Percentiles rank a stretch among this genome's conserved stretches.
Conservation (phyloP, 2,113 vertebrate genomes). For the Chaenocephalus aceratus region DNA sequence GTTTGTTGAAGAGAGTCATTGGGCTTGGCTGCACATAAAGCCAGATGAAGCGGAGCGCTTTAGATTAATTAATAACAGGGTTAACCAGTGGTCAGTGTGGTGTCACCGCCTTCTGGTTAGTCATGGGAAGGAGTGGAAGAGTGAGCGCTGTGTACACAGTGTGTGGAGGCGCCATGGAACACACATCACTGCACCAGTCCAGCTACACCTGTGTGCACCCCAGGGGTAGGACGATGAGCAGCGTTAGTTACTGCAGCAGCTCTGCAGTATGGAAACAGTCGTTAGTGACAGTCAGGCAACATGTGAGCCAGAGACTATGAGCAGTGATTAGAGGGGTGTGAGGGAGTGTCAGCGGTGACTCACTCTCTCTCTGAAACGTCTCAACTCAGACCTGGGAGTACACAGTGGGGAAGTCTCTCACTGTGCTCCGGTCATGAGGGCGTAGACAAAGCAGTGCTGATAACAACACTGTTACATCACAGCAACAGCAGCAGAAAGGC, state of each 20-base stretch:
- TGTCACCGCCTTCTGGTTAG: conserved; percentile 39
- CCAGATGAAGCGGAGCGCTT: background rate
- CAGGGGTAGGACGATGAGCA: background rate
- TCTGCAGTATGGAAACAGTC: background rate
- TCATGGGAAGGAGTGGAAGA: conserved; percentile 46
- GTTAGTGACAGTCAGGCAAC: background rate
- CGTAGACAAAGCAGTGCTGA: no score
- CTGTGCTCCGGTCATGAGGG: no score
- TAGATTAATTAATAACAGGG: conserved; percentile 50
- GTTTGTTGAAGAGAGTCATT: no score
- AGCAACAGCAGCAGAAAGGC: no score
- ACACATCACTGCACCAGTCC: conserved; percentile 1
- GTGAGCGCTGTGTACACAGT: conserved; percentile 49
- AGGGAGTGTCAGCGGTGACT: background rate
- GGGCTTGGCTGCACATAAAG: background rate
- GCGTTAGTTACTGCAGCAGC: background rate
- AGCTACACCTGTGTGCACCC: background rate
- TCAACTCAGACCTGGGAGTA: no score
- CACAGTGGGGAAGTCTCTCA: no score
- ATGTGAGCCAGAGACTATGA: background rate
- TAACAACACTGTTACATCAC: no score
- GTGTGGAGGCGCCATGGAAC: conserved; percentile 32
- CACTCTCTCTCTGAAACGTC: background rate
- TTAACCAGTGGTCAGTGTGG: conserved; percentile 21
- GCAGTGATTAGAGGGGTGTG: background rate